These are phyloP conservation scores for Lytechinus variegatus DNA, from an alignment of 35 echinoderm and acorn worm species.

Conservation along the genomic window DNA sequence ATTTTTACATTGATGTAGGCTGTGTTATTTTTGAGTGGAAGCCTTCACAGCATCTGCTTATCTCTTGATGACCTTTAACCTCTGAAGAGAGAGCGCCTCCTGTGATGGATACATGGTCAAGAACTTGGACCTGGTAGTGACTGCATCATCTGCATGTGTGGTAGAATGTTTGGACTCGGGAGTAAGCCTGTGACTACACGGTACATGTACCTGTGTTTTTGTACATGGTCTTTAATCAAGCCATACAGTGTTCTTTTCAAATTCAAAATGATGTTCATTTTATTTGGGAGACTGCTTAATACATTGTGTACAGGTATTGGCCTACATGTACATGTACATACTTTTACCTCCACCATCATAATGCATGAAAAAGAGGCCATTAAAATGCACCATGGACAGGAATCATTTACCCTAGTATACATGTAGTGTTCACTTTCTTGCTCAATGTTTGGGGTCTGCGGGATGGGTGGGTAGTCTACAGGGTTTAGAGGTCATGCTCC, in stretches of 20 bases:
- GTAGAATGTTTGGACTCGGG: no score
- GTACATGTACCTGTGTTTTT: no score
- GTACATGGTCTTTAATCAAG: not conserved
- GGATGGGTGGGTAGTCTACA: not conserved
- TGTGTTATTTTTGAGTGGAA: not conserved
- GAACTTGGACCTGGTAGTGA: not conserved
- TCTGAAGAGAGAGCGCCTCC: not conserved
- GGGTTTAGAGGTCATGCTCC: not conserved
- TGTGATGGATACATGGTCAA: not conserved
- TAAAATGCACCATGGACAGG: not conserved
- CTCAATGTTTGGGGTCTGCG: not conserved
- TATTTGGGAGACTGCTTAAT: no score
- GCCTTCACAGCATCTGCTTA: not conserved
- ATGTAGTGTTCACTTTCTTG: not conserved
- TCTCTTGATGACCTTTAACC: not conserved
- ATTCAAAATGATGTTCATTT: not conserved
- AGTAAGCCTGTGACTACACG: no score
- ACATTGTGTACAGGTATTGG: no score
- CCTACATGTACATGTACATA: no score
- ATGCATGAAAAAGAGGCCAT: not conserved
- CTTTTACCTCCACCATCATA: no score
- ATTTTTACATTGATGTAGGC: no score
- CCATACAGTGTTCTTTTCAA: not conserved
- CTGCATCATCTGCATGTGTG: no score
- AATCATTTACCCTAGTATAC: not conserved